Conservation (phyloP, 2,113 vertebrate species). For the Callorhinus ursinus region DNA sequence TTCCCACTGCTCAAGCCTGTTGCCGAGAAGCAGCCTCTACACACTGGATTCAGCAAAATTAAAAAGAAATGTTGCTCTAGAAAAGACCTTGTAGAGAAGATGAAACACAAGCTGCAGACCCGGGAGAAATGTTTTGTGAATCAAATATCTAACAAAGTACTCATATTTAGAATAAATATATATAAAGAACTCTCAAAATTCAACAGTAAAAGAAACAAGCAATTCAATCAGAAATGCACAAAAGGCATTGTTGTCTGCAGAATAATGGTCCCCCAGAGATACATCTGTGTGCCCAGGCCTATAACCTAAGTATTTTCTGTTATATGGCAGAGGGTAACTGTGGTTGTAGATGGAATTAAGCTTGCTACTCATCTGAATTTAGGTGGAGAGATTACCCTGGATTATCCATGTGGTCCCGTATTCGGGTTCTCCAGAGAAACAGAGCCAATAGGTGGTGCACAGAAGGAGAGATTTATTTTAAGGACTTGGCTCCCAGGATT, state of each 20-base stretch:
- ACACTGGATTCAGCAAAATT: background rate
- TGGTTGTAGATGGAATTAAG: background rate
- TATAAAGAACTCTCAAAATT: background rate
- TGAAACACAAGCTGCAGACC: background rate
- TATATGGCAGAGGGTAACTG: background rate
- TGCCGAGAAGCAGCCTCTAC: background rate
- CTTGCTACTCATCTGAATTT: too few species aligned
- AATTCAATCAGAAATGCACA: background rate
- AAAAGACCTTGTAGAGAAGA: background rate
- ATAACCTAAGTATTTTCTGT: too few species aligned
- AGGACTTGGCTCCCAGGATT: background rate
- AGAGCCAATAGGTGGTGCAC: background rate
- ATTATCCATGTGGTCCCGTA: background rate
- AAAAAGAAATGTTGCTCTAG: background rate
- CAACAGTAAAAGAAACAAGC: background rate
- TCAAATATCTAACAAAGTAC: background rate
- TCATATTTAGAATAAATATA: background rate
- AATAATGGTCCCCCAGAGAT: background rate
- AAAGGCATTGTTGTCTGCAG: background rate
- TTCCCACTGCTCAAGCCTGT: background rate
- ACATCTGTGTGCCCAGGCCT: rapidly evolving
- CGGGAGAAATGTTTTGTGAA: background rate
- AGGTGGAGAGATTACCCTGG: background rate
- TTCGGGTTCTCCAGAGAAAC: background rate
- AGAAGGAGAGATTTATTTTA: background rate